A percentile compares a stretch with the other conserved stretches of the same genome.
These are phyloP conservation scores for Actenoides hombroni DNA, from an alignment of 2,113 vertebrate genomes.

Conservation along the genomic window DNA sequence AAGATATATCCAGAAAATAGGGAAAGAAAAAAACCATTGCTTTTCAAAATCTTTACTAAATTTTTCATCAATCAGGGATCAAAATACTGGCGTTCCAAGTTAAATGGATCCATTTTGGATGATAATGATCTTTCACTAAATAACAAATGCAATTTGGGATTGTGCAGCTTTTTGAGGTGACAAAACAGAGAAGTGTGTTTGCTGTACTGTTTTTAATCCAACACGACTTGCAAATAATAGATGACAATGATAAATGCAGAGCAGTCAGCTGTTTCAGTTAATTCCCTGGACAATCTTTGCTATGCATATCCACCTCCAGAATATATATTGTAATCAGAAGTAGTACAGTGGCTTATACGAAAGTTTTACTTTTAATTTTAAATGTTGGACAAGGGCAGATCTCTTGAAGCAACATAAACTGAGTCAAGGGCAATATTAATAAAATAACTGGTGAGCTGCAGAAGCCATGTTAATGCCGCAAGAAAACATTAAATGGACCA, in stretches of 20 bases:
- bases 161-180: neutral
- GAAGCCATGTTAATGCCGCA: neutral
- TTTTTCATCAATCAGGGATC: neutral
- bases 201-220: neutral
- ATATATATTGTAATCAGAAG: conserved; percentile 8
- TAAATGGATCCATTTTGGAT: neutral
- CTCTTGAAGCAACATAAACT: neutral
- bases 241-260: neutral
- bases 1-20: neutral
- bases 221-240: neutral
- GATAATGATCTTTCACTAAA: neutral
- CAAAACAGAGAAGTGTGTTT: neutral
- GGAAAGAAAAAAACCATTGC: neutral
- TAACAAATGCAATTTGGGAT: neutral
- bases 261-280: neutral
- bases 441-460: neutral
- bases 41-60: neutral
- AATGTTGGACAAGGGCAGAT: neutral
- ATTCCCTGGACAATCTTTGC: neutral
- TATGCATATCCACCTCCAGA: neutral
- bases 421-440: neutral
- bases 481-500: neutral
- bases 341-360: neutral
- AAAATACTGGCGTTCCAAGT: neutral
- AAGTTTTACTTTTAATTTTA: conserved; percentile 38